A percentile compares a stretch with the other conserved stretches of the same genome.
Evolutionary conservation across 1,140 invertebrate genomes (phyloP).

Genomic region (Leptinotarsa texana): DNA sequence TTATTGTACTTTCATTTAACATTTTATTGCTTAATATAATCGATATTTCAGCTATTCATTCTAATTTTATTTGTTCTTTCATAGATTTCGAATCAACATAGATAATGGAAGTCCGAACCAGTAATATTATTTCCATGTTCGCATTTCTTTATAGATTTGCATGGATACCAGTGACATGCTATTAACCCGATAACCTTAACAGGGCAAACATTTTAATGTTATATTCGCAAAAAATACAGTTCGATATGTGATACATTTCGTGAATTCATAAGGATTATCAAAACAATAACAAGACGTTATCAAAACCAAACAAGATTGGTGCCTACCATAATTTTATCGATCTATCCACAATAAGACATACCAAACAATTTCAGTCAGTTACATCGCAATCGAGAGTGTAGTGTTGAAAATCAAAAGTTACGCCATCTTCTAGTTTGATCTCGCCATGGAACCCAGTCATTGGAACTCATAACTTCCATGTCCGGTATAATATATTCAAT

Average conservation of each 20-base stretch:
- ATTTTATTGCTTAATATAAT: no score
- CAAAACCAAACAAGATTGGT: not conserved
- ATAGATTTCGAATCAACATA: no score
- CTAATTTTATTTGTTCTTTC: no score
- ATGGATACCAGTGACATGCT: no score
- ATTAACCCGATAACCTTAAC: no score
- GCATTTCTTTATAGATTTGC: no score
- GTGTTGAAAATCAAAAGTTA: slow-evolving; percentile 4
- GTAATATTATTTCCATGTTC: no score
- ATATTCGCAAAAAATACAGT: no score
- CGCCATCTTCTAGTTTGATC: not conserved
- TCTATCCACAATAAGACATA: not conserved
- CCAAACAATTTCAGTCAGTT: not conserved
- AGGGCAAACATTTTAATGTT: no score
- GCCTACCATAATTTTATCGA: not conserved
- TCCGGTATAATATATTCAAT: not conserved
- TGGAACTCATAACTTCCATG: slow-evolving; percentile 1
- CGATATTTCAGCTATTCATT: no score
- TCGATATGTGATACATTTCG: not conserved
- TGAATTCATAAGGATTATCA: not conserved
- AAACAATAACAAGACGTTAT: not conserved
- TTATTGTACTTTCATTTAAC: no score
- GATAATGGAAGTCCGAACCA: no score
- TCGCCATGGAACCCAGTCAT: not conserved
- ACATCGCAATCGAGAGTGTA: slow-evolving; percentile 1